Percentiles rank a stretch among this genome's conserved stretches.
Conservation (phyloP, 2,888 invertebrate genomes). For the Diarsia dahlii region DNA sequence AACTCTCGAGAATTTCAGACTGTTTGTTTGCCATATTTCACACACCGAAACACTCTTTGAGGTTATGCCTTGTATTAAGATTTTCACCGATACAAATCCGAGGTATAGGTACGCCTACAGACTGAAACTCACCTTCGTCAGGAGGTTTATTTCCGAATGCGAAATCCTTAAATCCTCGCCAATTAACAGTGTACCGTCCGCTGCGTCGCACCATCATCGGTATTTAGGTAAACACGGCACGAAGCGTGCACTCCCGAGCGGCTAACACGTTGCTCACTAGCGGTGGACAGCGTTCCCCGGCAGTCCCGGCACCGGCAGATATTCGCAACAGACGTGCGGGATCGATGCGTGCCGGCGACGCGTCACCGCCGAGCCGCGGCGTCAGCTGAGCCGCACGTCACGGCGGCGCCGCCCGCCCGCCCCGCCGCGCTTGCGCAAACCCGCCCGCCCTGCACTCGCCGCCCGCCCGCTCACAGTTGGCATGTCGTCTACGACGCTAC, state of each 20-base stretch:
- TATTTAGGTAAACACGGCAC: slow-evolving; percentile 67
- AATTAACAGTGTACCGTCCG: slow-evolving; percentile 89
- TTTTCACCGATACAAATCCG: slow-evolving; percentile 60
- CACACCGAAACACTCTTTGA: slow-evolving; percentile 65
- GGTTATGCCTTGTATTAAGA: slow-evolving; percentile 74
- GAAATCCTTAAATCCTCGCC: slow-evolving; percentile 89
- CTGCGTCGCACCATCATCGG: slow-evolving; percentile 89
- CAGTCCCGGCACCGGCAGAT: slow-evolving; percentile 73
- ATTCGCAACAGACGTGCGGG: slow-evolving; percentile 75
- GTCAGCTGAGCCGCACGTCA: slow-evolving; percentile 87
- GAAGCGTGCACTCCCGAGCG: slow-evolving; percentile 64
- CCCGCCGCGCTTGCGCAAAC: slow-evolving; percentile 83
- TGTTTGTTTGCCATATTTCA: slow-evolving; percentile 36
- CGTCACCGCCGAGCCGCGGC: slow-evolving; percentile 80
- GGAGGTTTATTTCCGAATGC: slow-evolving; percentile 87
- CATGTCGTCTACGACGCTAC: slow-evolving; percentile 60
- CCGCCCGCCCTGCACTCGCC: slow-evolving; percentile 72
- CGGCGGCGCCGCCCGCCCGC: slow-evolving; percentile 79
- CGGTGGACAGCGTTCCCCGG: slow-evolving; percentile 71
- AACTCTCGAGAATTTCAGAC: slow-evolving; percentile 30
- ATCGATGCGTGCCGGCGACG: slow-evolving; percentile 80
- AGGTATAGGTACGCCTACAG: slow-evolving; percentile 53
- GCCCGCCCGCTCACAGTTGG: slow-evolving; percentile 59
- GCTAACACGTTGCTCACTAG: slow-evolving; percentile 71
- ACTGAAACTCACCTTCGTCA: slow-evolving; percentile 84